Base-by-base conservation (phyloP, 1,140 invertebrate species). In the Zaprionus gabonicus region DNA sequence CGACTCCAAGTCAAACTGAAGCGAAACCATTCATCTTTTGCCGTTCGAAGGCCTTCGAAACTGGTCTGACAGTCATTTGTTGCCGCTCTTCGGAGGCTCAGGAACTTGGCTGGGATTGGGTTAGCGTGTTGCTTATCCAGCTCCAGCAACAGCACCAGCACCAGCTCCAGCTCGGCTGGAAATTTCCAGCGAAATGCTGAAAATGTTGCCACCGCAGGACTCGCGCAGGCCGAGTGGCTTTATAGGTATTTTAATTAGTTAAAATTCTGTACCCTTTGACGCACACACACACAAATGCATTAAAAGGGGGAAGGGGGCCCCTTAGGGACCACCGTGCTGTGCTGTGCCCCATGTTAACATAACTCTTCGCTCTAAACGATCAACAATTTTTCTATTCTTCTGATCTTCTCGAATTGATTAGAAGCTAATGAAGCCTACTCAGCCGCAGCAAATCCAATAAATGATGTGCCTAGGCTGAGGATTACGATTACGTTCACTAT, bases 201-300 rank as follows among this genome's bases (percentile, higher is more conserved):
- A 77, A 82, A 82, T 76, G 74, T 68, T 80, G 62, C 77, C 77
- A 66, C 78, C 41, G 66, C 84, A 88, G 85, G 85, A 87, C 81
- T 81, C 78, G 79, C 76, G 71, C 80, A 86, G 82, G 78, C 68
- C 41, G n/a, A 7, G 6, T 65, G 68, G 62, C 64, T 87, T 84
- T 90, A 90, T 90, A 85, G 85, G 76, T 80, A 88, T 88, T 88
- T 88, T 88, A 88, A 88, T 88, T 88, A 88, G 84, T 81, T 76
- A 71, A 88, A 85, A 85, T 69, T 76, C 75, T 73, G 28, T 46
- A 67, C 63, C 78, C 63, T 38, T 28, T 31, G 27, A 64, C 31
- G 17, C 49, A 66, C 20, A 69, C n/a, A 58, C 4, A 58, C 3
- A 49, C 49, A 49, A 27, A 60, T 0, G 9, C 10, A 31, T 17